Base-by-base conservation (phyloP, 2,888 invertebrate species). In the Lasioglossum marginatum region DNA sequence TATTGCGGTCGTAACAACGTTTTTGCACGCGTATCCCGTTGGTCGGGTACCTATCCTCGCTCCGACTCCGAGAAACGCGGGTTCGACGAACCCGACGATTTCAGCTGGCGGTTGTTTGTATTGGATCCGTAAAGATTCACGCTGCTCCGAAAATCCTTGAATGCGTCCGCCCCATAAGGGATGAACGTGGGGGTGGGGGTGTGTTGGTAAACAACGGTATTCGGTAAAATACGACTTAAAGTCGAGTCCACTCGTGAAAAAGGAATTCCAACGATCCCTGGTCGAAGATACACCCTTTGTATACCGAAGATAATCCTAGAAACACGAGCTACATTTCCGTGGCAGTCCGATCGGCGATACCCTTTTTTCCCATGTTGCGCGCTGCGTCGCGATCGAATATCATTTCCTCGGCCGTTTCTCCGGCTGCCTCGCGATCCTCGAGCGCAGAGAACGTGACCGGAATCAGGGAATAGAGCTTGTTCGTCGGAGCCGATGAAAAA, bases 361-460 rank as follows among this genome's bases (percentile, higher is more conserved):
- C n/a, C 10, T 70, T 68, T 57, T 60, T 72, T 43, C 34, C 14
- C 45, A 8, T 23, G 23, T 40, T n/a, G n/a, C 34, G 57, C 57
- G 63, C 48, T 45, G 45, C 48, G 60, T 81, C 45, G 52, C 72
- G 45, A 37, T 82, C 77, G 63, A 77, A 73, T 83, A 45, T 73
- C 57, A 52, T 63, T 57, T 77, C n/a, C 52, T 37, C 16, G n/a
- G n/a, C 8, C 43, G 63, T 74, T 40, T 68, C 57, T 73, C 16
- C 10, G 57, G 45, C 40, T 60, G 34, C 63, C 79, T 68, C 68
- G 83, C 27, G 66, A n/a, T 79, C 79, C n/a, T 76, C 80, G 63
- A 83, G 31, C 79, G 75, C 6, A 19, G 45, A 23, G 77, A 23
- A 84, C 84, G 84, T 83, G 84, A 78, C 78, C 73, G 73, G 77